Evolutionary conservation across 2,113 vertebrate species (phyloP), one percentile per base, ranked within the genome.

Genomic region (Vidua chalybeata): DNA sequence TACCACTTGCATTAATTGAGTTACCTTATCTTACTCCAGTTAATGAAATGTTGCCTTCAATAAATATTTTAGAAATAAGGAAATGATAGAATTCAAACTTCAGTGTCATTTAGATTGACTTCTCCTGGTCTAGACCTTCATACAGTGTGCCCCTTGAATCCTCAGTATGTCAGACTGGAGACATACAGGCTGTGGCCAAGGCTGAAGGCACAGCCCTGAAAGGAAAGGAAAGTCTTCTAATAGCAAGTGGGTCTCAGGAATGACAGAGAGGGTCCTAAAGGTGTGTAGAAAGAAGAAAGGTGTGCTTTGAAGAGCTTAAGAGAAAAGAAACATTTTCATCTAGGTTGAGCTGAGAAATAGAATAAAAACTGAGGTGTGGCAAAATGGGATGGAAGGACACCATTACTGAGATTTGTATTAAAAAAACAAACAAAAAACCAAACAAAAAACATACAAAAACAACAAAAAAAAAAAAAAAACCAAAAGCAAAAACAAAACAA

Each of bases 11-110:
- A 17, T 83, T 54, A 46, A 30, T 37, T 37, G 41, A 67, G 19
- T 28, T 89, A 62, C 27, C 14, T 35, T 62, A 26, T 63, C 82
- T 81, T 90, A 39, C 19, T 69, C 28, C 83, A 84, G 19, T 80
- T 86, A 84, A 75, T 84, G 72, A 93, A 79, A 49, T 31, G n/a
- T 39, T 84, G 61, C 13, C 52, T 78, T 89, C 37, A 64, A 43
- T 66, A 77, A 69, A 71, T 63, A 64, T 59, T 89, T 79, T 48
- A 33, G 10, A 86, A 76, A 90, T 15, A 88, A 56, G 3, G 11
- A 71, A 95, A 63, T 3, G 0, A 52, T 48, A 18, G 26, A 68
- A 35, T 68, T 80, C 43, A 48, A 41, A 63, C 20, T 83, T 64
- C 30, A 45, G 26, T 3, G 1, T 54, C 22, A 2, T 85, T 78